phyloP scores from a whole-genome alignment of 2,113 vertebrate genomes.

The Lasiurus borealis region DNA sequence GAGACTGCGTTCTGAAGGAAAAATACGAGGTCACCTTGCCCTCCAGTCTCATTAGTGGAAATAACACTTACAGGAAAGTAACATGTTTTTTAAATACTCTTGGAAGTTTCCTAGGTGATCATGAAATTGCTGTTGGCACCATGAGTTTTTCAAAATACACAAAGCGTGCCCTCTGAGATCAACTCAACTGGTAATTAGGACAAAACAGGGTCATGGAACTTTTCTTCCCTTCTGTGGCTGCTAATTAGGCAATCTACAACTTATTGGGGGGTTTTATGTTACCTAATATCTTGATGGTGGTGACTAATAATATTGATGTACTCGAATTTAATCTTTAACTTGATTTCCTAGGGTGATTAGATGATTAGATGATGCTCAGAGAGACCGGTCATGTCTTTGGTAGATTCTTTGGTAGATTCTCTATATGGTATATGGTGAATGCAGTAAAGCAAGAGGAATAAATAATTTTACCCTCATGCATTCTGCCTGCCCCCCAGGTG shows the following conservation, averaged over 20 bases:
- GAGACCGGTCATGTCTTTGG: no score
- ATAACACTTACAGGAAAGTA: slow-evolving; percentile 42
- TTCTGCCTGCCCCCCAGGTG: accelerated
- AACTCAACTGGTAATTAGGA: background rate
- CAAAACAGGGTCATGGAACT: background rate
- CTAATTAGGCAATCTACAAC: slow-evolving; percentile 61
- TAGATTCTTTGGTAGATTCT: background rate
- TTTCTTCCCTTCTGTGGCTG: background rate
- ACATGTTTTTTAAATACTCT: slow-evolving; percentile 56
- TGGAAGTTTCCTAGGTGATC: slow-evolving; percentile 55
- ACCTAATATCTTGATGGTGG: background rate
- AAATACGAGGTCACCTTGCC: slow-evolving; percentile 34
- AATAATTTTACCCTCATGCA: no score
- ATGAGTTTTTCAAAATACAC: slow-evolving; percentile 39
- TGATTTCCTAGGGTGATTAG: slow-evolving; percentile 2
- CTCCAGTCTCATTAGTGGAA: slow-evolving; percentile 71
- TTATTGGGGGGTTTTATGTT: background rate
- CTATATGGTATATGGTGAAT: accelerated
- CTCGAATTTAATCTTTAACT: background rate
- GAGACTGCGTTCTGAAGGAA: background rate
- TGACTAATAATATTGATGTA: background rate
- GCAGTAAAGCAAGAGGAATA: background rate
- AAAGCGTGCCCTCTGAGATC: background rate
- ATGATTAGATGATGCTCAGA: background rate
- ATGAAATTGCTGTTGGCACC: background rate